phyloP scores from a whole-genome alignment of 2,113 vertebrate genomes.

The Misgurnus anguillicaudatus region DNA sequence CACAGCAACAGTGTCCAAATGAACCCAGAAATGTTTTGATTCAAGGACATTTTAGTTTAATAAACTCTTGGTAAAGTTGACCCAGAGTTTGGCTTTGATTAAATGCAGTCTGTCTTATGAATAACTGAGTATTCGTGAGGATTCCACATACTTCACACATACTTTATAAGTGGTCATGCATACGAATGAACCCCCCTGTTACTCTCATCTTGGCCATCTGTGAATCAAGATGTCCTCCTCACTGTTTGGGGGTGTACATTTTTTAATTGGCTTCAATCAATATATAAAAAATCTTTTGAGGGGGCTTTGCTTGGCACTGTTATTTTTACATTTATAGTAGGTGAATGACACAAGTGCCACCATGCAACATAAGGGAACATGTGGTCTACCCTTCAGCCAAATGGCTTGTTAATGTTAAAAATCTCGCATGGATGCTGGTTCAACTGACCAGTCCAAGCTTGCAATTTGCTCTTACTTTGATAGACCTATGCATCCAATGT shows the following conservation, averaged over 20 bases:
- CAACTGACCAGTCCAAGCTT: neutral
- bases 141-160: constrained; percentile 9
- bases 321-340: too few species aligned
- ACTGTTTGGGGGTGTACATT: neutral
- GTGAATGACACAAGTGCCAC: too few species aligned
- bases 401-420: too few species aligned
- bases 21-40: neutral
- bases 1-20: neutral
- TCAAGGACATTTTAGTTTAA: neutral
- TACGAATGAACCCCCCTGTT: constrained; percentile 40
- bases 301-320: too few species aligned
- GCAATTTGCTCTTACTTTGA: neutral
- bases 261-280: too few species aligned
- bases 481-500: neutral
- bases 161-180: constrained; percentile 39
- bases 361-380: too few species aligned
- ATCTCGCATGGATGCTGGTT: neutral
- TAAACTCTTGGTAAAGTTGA: neutral
- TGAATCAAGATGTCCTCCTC: constrained; percentile 54
- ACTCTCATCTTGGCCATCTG: constrained; percentile 54
- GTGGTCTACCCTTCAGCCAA: too few species aligned
- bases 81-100: neutral
- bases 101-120: constrained; percentile 8
- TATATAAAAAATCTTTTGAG: too few species aligned
- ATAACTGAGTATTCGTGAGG: constrained; percentile 20